Percentiles rank a stretch among this genome's conserved stretches.
These are phyloP conservation scores for Phalacrocorax brasilianus DNA, from an alignment of 2,113 vertebrate species.

Conservation along the genomic window DNA sequence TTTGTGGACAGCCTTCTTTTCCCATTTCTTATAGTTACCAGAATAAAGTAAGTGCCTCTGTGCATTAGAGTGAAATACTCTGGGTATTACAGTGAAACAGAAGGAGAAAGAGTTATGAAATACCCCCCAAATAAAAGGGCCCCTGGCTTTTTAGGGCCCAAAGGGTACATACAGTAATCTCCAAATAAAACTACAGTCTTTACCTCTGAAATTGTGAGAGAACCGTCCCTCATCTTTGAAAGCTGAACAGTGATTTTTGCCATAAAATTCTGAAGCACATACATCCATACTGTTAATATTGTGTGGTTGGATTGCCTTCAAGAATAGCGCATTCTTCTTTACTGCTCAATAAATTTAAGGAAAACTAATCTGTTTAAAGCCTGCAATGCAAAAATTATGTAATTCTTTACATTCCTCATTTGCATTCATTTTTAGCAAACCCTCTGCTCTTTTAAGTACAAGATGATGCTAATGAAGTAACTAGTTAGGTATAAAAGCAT, in stretches of 20 bases:
- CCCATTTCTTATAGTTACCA: not conserved
- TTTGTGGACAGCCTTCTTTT: not conserved
- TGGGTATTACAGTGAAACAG: not conserved
- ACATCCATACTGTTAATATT: rapidly evolving
- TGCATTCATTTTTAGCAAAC: not conserved
- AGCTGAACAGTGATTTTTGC: not conserved
- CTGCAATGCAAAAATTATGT: not conserved
- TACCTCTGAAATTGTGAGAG: not conserved
- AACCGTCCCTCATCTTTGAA: not conserved
- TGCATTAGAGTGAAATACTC: not conserved
- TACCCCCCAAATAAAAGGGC: not conserved
- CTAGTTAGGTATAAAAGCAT: not conserved
- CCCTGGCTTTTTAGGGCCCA: not conserved
- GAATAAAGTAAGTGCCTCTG: not conserved
- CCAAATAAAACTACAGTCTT: not conserved
- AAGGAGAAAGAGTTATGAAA: not conserved
- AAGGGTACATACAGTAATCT: rapidly evolving
- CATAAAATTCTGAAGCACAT: not conserved
- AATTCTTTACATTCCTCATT: not conserved
- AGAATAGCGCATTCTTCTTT: not conserved
- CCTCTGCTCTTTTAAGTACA: not conserved
- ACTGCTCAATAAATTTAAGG: not conserved
- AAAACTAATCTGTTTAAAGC: not conserved
- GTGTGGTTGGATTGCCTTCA: not conserved
- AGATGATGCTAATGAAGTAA: not conserved